Conservation (phyloP, 2,888 invertebrate species). For the Acanthosepion pharaonis region DNA sequence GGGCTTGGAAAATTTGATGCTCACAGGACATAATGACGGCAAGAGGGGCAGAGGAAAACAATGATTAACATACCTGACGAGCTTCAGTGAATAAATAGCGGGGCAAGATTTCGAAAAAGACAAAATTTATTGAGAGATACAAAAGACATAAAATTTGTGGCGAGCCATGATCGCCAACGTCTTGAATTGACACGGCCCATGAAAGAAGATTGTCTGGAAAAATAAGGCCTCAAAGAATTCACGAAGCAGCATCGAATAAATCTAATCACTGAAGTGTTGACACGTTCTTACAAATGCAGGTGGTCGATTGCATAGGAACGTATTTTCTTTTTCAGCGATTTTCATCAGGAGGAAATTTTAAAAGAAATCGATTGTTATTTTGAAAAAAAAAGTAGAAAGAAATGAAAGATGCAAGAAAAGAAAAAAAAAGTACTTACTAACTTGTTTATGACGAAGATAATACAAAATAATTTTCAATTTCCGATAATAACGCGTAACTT, state of each 20-base stretch:
- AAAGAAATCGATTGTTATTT: not conserved
- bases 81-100: no score
- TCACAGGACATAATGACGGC: no score
- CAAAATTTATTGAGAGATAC: no score
- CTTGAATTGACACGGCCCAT: no score
- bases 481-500: not conserved
- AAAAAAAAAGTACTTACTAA: not conserved
- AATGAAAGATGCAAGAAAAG: not conserved
- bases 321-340: not conserved
- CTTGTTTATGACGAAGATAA: not conserved
- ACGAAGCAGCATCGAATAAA: not conserved
- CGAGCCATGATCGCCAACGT: no score
- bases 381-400: not conserved
- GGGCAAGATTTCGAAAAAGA: no score
- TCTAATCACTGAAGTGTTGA: not conserved
- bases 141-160: no score
- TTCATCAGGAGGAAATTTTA: not conserved
- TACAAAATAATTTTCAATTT: not conserved
- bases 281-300: not conserved
- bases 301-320: not conserved
- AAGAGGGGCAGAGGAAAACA: no score
- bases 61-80: no score
- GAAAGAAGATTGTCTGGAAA: no score
- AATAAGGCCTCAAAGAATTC: no score
- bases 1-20: no score